A percentile compares a stretch with the other conserved stretches of the same genome.
These are phyloP conservation scores for Philotrypesis tridentata DNA, from an alignment of 1,140 invertebrate species.

Conservation along the genomic window DNA sequence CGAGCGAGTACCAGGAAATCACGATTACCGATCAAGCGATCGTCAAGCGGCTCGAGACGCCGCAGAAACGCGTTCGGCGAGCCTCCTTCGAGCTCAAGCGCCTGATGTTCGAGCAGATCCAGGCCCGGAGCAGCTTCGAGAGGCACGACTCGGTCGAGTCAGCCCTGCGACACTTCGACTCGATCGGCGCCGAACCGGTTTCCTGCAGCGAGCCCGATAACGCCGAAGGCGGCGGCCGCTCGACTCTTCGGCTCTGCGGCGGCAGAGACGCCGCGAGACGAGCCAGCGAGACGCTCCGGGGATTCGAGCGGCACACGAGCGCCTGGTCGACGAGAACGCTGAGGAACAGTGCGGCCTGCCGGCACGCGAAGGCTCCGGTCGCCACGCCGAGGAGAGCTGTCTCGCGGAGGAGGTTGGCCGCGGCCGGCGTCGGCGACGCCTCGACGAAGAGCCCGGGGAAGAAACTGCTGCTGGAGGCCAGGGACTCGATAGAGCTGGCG, in stretches of 20 bases:
- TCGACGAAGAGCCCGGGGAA: background rate
- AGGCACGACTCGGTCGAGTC: constrained; percentile 59
- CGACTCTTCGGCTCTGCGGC: background rate
- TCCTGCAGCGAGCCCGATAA: background rate
- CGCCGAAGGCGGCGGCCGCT: background rate
- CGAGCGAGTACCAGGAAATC: constrained; percentile 12
- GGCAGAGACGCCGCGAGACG: background rate
- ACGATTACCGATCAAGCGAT: background rate
- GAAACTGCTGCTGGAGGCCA: constrained; percentile 27
- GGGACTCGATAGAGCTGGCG: constrained; percentile 45
- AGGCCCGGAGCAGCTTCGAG: background rate
- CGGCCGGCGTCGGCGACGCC: background rate
- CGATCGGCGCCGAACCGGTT: constrained; percentile 50
- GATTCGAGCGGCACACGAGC: constrained; percentile 25
- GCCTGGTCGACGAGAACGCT: constrained; percentile 12
- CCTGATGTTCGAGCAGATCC: constrained; percentile 30
- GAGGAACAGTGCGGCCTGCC: background rate
- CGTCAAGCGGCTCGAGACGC: background rate
- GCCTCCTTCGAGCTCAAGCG: constrained; percentile 43
- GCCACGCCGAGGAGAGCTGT: background rate
- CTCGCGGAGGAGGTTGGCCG: background rate
- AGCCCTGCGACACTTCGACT: constrained; percentile 57
- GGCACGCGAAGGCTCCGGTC: background rate
- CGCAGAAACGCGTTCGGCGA: background rate
- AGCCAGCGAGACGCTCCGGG: background rate